These are phyloP conservation scores for Corythornis cristatus DNA, from an alignment of 2,113 vertebrate species.

Conservation along the genomic window DNA sequence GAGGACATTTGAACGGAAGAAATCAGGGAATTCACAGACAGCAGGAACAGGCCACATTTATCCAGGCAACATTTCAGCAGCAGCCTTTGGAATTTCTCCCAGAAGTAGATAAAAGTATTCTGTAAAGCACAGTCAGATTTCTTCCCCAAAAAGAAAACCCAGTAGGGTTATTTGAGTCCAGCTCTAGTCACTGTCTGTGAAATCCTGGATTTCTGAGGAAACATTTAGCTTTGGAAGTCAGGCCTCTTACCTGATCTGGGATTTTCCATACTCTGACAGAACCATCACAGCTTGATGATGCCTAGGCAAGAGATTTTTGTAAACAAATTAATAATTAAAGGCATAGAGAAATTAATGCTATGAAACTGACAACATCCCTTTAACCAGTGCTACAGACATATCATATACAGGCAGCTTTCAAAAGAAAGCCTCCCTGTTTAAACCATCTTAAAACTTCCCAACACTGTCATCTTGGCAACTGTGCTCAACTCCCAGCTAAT, in stretches of 20 bases:
- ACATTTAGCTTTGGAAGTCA: background rate
- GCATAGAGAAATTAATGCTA: background rate
- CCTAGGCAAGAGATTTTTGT: slow-evolving; percentile 70
- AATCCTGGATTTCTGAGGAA: background rate
- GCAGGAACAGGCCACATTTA: background rate
- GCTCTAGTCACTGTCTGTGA: background rate
- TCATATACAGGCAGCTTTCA: background rate
- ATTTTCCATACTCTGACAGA: slow-evolving; percentile 91
- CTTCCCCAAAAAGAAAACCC: background rate
- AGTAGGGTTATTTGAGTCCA: background rate
- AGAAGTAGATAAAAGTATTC: background rate
- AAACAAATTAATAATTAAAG: slow-evolving; percentile 10
- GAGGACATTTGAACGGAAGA: background rate
- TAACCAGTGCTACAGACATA: background rate
- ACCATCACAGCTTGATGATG: slow-evolving; percentile 94
- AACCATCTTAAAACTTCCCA: background rate
- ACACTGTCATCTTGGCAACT: background rate
- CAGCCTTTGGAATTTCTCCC: background rate
- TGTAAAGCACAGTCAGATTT: background rate
- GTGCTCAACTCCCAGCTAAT: background rate
- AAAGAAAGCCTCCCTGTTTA: background rate
- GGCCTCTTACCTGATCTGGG: slow-evolving; percentile 85
- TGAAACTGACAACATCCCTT: background rate
- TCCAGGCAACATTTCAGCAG: background rate
- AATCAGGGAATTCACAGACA: background rate